Evolutionary conservation across 1,140 invertebrate species (phyloP).

Genomic region (Nixonia krombeini): DNA sequence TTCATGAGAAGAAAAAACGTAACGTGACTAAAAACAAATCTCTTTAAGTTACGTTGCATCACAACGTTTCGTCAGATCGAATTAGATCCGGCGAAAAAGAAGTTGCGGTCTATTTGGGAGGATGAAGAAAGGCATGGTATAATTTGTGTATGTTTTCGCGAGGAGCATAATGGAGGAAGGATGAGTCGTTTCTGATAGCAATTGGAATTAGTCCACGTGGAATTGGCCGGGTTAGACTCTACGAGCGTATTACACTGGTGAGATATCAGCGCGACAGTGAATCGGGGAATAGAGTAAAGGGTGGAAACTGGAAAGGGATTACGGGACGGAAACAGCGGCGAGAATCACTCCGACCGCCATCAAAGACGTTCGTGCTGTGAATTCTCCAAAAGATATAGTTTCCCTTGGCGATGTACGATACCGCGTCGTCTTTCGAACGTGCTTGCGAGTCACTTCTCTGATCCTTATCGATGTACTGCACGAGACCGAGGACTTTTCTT

Average conservation of each 20-base stretch:
- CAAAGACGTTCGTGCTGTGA: conserved; percentile 67
- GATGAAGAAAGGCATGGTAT: conserved; percentile 42
- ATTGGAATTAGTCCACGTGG: conserved; percentile 43
- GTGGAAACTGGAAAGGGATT: conserved; percentile 36
- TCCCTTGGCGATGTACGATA: conserved; percentile 48
- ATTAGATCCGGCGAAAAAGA: too few relatives aligned
- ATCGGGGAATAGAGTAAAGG: conserved; percentile 36
- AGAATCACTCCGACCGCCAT: conserved; percentile 64
- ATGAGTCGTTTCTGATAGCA: conserved; percentile 40
- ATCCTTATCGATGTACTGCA: conserved; percentile 44
- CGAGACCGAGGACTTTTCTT: too few relatives aligned
- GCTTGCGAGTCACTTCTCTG: conserved; percentile 36
- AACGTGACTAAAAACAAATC: too few relatives aligned
- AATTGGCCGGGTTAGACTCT: conserved; percentile 45
- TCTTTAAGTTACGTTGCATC: too few relatives aligned
- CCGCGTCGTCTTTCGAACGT: conserved; percentile 41
- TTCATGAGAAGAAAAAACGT: too few relatives aligned
- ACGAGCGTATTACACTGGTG: conserved; percentile 45
- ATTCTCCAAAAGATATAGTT: conserved; percentile 59
- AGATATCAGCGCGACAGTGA: conserved; percentile 48
- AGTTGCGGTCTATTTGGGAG: too few relatives aligned
- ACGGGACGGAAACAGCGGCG: conserved; percentile 42
- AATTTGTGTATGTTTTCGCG: conserved; percentile 40
- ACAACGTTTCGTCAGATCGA: too few relatives aligned
- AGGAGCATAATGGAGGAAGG: conserved; percentile 36